Conservation (phyloP, 2,888 invertebrate species). For the Hipparchia semele region DNA sequence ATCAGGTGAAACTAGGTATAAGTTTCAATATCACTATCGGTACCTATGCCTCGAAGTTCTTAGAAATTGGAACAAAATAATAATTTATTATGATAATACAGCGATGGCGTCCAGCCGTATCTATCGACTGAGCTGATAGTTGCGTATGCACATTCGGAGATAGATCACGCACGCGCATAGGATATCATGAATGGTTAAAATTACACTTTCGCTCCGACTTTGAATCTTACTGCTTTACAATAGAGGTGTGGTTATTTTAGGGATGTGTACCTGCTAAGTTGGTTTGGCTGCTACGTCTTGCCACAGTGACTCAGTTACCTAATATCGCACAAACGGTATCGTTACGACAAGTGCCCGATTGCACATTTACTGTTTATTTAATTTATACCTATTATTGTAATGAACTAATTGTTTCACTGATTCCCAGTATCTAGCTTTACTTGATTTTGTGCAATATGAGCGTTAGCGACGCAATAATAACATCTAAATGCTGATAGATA, state of each 20-base stretch:
- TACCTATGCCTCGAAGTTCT: constrained; percentile 18
- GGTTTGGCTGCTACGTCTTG: constrained; percentile 41
- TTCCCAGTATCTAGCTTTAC: background rate
- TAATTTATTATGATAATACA: constrained; percentile 16
- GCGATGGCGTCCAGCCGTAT: constrained; percentile 33
- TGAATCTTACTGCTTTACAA: constrained; percentile 18
- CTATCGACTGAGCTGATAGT: constrained; percentile 35
- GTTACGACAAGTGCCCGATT: constrained; percentile 51
- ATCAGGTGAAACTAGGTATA: background rate
- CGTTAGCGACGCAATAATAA: background rate
- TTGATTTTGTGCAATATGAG: background rate
- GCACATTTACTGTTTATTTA: constrained; percentile 13
- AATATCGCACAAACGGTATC: constrained; percentile 56
- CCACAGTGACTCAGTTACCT: constrained; percentile 64
- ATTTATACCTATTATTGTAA: background rate
- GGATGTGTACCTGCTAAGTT: background rate
- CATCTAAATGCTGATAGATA: no score
- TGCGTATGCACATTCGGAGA: constrained; percentile 34
- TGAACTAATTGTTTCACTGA: constrained; percentile 25
- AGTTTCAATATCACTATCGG: background rate
- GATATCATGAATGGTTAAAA: background rate
- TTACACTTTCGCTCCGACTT: background rate
- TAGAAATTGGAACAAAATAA: constrained; percentile 28
- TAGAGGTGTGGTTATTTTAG: constrained; percentile 2
- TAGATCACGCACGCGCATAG: constrained; percentile 38